Evolutionary conservation across 2,888 invertebrate genomes (phyloP), one percentile per base, ranked within the genome.

Genomic region (Caenorhabditis parvicauda): DNA sequence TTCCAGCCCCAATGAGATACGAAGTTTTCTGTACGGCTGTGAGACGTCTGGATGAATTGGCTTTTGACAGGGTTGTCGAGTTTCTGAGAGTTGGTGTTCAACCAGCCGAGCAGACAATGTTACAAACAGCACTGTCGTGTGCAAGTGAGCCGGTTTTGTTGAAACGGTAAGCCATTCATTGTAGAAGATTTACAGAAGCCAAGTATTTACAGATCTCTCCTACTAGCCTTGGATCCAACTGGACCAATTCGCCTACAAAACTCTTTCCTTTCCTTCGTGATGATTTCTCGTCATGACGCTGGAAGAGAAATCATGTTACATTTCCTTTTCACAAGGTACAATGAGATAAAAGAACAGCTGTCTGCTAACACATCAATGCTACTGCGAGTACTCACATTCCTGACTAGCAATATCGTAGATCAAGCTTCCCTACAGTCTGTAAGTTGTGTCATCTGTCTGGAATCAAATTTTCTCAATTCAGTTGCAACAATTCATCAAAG

Each of bases 11-110:
- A 25, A 59, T 79, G 17, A 65, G 79, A 17, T 41, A 44, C 1
- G 43, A 61, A 29, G 64, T 69, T 21, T 79, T 80, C 49, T 79
- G 79, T 56, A 57, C 64, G 35, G 79, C 76, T 14, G 72, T 79
- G 0, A 62, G 57, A 47, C 65, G 70, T 42, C 75, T 75, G 14
- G 54, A 70, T 17, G 60, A 70, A 12, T 53, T 59, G 6, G 71
- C 64, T 5, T 79, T 64, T 49, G 66, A 74, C 7, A 54, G 59
- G 47, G 64, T 79, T 3, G 52, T 66, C 51, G 25, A 59, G 22
- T 62, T 54, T 52, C 63, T 63, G 43, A 59, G 54, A 43, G 50
- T 38, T 5, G 69, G 64, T 29, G 41, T 51, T 35, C 70, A 75
- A 39, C 74, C 76, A 54, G 70, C 70, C 17, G 79, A 79, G 43